A percentile compares a stretch with the other conserved stretches of the same genome.
Evolutionary conservation across 2,113 vertebrate species (phyloP).

Genomic region (Sebastes schlegelii): DNA sequence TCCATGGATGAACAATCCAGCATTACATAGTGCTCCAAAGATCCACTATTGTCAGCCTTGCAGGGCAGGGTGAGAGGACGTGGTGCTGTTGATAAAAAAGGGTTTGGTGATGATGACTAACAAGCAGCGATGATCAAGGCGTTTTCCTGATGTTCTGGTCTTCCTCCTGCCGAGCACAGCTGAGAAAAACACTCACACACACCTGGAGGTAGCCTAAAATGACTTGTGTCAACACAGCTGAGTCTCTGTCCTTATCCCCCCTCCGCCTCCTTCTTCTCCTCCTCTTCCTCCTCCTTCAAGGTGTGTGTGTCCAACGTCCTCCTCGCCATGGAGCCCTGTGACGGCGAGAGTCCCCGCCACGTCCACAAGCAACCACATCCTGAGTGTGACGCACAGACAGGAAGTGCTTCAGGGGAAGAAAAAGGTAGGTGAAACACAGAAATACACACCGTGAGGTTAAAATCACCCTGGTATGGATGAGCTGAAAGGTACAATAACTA

Average conservation of each 20-base stretch:
- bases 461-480: neutral
- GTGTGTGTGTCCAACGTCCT: constrained; percentile 77
- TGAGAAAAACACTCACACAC: constrained; percentile 61
- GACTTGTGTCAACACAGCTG: constrained; percentile 82
- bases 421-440: constrained; percentile 85
- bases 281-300: constrained; percentile 69
- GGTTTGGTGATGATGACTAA: constrained; percentile 37
- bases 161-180: constrained; percentile 73
- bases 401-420: constrained; percentile 92
- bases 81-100: constrained; percentile 66
- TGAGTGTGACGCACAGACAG: constrained; percentile 88
- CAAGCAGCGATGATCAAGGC: constrained; percentile 65
- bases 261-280: neutral
- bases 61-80: constrained; percentile 49
- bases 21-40: constrained; percentile 52
- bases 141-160: constrained; percentile 47
- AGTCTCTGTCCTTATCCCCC: constrained; percentile 57
- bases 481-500: neutral
- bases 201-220: constrained; percentile 64
- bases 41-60: constrained; percentile 59
- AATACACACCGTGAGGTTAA: neutral
- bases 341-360: constrained; percentile 72
- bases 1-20: constrained; percentile 65
- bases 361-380: constrained; percentile 88
- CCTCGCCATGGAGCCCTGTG: constrained; percentile 76